Percentiles rank a stretch among this genome's conserved stretches.
Evolutionary conservation across 2,888 invertebrate species (phyloP).

Genomic region (Parasteatoda lunata): DNA sequence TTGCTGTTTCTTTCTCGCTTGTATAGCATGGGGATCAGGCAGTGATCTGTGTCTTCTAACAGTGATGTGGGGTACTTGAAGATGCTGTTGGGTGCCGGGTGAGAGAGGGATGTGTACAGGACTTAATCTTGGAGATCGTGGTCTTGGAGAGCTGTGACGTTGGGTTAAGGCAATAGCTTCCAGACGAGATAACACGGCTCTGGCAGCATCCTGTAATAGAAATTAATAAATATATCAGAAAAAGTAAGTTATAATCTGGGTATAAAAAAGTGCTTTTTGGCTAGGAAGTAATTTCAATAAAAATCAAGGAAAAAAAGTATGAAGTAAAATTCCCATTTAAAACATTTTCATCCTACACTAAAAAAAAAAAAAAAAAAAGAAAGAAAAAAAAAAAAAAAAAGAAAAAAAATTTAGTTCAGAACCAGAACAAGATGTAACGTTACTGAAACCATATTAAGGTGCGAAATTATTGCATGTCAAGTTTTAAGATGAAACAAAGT

Average conservation of each 20-base stretch:
- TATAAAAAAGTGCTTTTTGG: no score
- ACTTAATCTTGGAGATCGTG: conserved; percentile 20
- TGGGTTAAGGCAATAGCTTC: conserved; percentile 72
- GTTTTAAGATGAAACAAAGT: no score
- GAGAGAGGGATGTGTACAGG: conserved; percentile 7
- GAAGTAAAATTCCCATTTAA: no score
- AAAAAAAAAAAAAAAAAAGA: no score
- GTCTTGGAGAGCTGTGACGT: background rate
- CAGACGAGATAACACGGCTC: conserved; percentile 56
- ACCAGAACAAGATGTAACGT: no score
- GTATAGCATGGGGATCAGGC: conserved; percentile 68
- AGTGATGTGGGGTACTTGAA: conserved; percentile 54
- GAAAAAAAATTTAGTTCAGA: no score
- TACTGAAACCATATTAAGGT: no score
- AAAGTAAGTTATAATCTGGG: no score
- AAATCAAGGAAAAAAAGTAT: background rate
- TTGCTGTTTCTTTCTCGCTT: conserved; percentile 56
- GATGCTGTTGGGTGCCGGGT: conserved; percentile 4
- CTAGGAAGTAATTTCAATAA: no score
- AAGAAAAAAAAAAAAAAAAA: no score
- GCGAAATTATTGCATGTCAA: no score
- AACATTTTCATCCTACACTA: no score
- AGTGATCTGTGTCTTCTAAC: conserved; percentile 69
- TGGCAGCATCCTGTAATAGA: conserved; percentile 46
- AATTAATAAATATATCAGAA: background rate